These are phyloP conservation scores for Heliconius hewitsoni DNA, from an alignment of 1,140 invertebrate species.

Conservation along the genomic window DNA sequence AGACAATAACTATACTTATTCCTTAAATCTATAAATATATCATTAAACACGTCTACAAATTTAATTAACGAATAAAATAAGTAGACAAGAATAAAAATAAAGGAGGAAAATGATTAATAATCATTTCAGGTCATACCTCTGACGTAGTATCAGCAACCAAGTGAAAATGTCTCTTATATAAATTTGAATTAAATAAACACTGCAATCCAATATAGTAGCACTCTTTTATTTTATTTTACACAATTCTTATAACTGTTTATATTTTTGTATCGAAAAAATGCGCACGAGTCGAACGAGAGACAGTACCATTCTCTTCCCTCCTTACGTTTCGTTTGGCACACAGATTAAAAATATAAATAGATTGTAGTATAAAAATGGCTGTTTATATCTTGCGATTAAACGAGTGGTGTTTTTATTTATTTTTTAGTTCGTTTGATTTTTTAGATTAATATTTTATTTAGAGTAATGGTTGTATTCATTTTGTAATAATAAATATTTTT, in stretches of 20 bases:
- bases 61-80: neutral
- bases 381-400: neutral
- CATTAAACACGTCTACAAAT: neutral
- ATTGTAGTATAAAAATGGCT: neutral
- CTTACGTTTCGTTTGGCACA: neutral
- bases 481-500: too few species aligned
- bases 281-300: neutral
- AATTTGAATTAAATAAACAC: neutral
- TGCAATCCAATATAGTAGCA: neutral
- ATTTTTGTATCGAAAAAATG: neutral
- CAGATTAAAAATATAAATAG: slow-evolving; percentile 12
- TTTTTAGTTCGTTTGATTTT: too few species aligned
- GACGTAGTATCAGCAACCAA: neutral
- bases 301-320: neutral
- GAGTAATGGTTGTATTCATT: too few species aligned
- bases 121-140: slow-evolving; percentile 9
- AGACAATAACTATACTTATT: neutral
- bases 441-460: too few species aligned
- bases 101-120: slow-evolving; percentile 12
- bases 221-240: slow-evolving; percentile 6
- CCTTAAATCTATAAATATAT: neutral
- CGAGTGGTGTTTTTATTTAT: neutral
- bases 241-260: neutral
- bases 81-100: slow-evolving; percentile 4
- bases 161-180: neutral